Evolutionary conservation across 2,888 invertebrate species (phyloP).

Genomic region (Cordilura impudica): DNA sequence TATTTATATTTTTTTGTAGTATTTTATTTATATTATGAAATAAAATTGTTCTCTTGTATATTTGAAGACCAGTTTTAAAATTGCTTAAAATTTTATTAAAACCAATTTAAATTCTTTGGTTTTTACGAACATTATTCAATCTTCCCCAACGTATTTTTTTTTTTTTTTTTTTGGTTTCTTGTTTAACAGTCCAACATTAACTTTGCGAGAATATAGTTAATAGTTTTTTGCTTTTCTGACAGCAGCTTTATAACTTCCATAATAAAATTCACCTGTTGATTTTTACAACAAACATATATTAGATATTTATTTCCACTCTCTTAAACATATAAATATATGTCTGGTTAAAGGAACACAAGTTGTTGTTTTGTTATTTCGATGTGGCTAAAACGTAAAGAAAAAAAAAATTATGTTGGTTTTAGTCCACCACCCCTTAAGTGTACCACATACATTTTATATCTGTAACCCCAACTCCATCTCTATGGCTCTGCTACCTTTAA

Average conservation of each 20-base stretch:
- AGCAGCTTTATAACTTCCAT: background rate
- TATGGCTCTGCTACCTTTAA: background rate
- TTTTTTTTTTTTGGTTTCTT: too few relatives aligned
- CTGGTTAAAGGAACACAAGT: background rate
- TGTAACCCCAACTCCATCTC: background rate
- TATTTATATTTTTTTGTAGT: too few relatives aligned
- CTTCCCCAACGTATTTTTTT: background rate
- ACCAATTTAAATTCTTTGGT: too few relatives aligned
- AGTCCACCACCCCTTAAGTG: background rate
- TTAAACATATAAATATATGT: background rate
- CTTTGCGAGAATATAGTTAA: background rate
- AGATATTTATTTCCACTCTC: conserved; percentile 17
- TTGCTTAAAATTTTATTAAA: too few relatives aligned
- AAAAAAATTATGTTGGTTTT: background rate
- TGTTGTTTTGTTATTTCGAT: background rate
- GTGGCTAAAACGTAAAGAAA: background rate
- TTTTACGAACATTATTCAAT: too few relatives aligned
- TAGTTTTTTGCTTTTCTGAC: background rate
- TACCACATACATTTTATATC: background rate
- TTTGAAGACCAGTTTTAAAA: too few relatives aligned
- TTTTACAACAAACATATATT: conserved; percentile 1
- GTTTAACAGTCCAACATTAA: background rate
- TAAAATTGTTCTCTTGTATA: too few relatives aligned
- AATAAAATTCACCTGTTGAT: background rate
- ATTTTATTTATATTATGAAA: too few relatives aligned